Conservation (phyloP, 2,797 vertebrate genomes). For the Catamblyrhynchus diadema region DNA sequence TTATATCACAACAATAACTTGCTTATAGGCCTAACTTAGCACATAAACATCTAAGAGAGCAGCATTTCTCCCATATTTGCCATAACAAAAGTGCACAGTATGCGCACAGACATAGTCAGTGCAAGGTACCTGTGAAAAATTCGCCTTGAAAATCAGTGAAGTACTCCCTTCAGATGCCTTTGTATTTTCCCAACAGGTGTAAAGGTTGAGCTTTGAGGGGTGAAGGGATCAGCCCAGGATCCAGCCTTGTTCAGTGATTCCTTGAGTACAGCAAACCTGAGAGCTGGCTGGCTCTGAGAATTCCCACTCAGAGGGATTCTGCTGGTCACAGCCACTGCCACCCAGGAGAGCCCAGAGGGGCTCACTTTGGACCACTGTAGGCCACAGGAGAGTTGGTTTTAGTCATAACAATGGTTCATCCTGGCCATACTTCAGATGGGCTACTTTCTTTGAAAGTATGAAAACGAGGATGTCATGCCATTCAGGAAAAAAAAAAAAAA, state of each 20-base stretch:
- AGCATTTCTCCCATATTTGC: not conserved
- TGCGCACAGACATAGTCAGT: not conserved
- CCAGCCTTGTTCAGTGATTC: rapidly evolving
- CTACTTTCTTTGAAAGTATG: not conserved
- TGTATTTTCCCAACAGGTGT: not conserved
- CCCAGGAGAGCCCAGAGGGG: not conserved
- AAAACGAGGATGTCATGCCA: not conserved
- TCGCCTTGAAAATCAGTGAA: not conserved
- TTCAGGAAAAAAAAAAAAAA: not conserved
- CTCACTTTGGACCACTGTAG: not conserved
- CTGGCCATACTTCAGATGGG: rapidly evolving
- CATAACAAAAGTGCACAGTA: too few relatives aligned
- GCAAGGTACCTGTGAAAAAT: not conserved
- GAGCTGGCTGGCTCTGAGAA: not conserved
- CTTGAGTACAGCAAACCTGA: not conserved
- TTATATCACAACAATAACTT: not conserved
- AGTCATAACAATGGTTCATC: too few relatives aligned
- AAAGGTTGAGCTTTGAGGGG: not conserved
- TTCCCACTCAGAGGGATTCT: too few relatives aligned
- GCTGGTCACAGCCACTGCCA: not conserved
- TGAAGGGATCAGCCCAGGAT: not conserved
- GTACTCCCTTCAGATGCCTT: not conserved
- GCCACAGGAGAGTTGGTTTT: not conserved
- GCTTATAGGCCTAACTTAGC: not conserved
- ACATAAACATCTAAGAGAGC: not conserved